Evolutionary conservation across 2,113 vertebrate species (phyloP).

Genomic region (Lutjanus erythropterus): DNA sequence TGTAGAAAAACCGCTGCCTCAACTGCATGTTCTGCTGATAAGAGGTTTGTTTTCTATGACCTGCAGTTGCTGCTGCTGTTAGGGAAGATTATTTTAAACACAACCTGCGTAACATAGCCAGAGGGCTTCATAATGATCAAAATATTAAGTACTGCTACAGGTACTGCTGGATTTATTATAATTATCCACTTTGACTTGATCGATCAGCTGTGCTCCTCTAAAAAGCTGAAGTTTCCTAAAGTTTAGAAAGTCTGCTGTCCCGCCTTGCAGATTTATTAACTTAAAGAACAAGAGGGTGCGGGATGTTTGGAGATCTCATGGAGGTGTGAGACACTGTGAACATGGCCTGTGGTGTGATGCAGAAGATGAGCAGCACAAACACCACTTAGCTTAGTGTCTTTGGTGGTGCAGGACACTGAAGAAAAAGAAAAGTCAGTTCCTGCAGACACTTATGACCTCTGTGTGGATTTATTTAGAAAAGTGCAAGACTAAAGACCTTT

Average conservation of each 20-base stretch:
- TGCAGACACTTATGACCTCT: too few relatives aligned
- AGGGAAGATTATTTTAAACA: not conserved
- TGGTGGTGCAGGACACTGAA: too few relatives aligned
- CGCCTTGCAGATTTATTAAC: not conserved
- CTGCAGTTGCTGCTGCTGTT: not conserved
- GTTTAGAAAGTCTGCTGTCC: not conserved
- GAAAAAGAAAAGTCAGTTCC: too few relatives aligned
- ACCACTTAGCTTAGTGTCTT: too few relatives aligned
- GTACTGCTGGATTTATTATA: not conserved
- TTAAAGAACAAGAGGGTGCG: not conserved
- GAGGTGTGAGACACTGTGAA: not conserved
- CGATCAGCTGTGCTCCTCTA: not conserved
- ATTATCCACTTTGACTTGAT: too few relatives aligned
- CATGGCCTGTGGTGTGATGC: not conserved
- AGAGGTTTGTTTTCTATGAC: not conserved
- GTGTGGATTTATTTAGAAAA: too few relatives aligned
- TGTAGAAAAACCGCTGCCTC: conserved; percentile 13
- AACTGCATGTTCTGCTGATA: not conserved
- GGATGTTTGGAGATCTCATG: not conserved
- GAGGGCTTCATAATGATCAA: not conserved
- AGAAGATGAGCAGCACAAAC: too few relatives aligned
- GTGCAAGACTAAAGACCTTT: too few relatives aligned
- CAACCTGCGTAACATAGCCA: not conserved
- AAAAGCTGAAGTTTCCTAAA: not conserved
- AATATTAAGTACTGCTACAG: not conserved